These are phyloP conservation scores for Tupiocoris notatus DNA, from an alignment of 2,888 invertebrate species.

Conservation along the genomic window DNA sequence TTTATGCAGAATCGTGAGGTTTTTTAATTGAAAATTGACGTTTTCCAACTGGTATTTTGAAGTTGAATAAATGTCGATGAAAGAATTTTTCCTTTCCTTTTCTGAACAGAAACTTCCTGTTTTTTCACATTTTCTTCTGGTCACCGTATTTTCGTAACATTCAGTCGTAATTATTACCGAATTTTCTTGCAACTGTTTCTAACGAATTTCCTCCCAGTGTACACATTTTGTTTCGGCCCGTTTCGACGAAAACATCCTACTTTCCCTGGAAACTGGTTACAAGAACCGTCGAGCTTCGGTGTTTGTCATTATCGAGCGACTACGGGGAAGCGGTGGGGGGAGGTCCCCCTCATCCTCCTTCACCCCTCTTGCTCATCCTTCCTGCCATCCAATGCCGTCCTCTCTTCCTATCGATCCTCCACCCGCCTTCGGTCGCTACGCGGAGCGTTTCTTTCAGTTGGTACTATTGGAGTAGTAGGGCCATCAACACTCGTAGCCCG, in stretches of 20 bases:
- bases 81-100: too few relatives aligned
- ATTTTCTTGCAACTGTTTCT: too few relatives aligned
- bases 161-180: background rate
- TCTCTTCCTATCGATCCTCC: background rate
- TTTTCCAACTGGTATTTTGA: too few relatives aligned
- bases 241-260: background rate
- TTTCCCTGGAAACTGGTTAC: background rate
- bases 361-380: background rate
- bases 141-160: too few relatives aligned
- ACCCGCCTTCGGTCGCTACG: background rate
- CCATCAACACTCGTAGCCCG: too few relatives aligned
- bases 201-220: too few relatives aligned
- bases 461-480: background rate
- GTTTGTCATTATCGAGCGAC: slow-evolving; percentile 26
- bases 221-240: background rate
- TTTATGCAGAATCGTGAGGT: too few relatives aligned
- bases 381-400: background rate
- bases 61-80: too few relatives aligned
- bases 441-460: background rate
- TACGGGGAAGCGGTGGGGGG: background rate
- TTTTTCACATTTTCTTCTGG: too few relatives aligned
- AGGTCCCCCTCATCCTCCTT: background rate
- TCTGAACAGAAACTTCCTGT: too few relatives aligned
- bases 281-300: background rate
- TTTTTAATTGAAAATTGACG: too few relatives aligned